phyloP scores from a whole-genome alignment of 2,888 invertebrate species.

The Pollenia griseotomentosa region DNA sequence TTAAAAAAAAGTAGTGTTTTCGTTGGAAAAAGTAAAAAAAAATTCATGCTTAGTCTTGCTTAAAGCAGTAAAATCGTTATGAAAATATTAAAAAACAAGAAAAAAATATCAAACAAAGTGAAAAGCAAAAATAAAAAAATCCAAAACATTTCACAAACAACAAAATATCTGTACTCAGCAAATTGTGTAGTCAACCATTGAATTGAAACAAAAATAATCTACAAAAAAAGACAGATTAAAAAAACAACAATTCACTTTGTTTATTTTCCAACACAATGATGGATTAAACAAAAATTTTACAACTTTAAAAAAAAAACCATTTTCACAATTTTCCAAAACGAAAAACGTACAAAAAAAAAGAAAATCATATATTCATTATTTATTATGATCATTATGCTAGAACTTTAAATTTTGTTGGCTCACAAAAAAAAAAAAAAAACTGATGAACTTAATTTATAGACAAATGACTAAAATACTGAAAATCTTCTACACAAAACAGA shows the following conservation, averaged over 20 bases:
- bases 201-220: conserved; percentile 22
- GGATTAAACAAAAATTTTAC: conserved; percentile 23
- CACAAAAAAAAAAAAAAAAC: not conserved
- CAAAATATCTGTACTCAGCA: conserved; percentile 17
- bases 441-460: conserved; percentile 20
- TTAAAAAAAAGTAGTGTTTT: not conserved
- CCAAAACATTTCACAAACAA: no score
- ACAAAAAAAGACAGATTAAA: not conserved
- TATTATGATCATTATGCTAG: conserved; percentile 32
- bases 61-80: not conserved
- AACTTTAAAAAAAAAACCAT: not conserved
- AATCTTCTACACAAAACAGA: not conserved
- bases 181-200: conserved; percentile 61
- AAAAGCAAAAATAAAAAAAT: conserved; percentile 14
- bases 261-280: conserved; percentile 33
- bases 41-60: conserved; percentile 21
- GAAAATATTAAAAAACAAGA: conserved; percentile 11
- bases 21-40: conserved; percentile 8
- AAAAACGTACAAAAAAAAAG: not conserved
- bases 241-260: conserved; percentile 31
- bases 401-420: not conserved
- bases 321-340: not conserved
- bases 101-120: not conserved
- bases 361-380: conserved; percentile 19
- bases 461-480: not conserved